Base-by-base conservation (phyloP, 2,113 vertebrate genomes). In the Gorsachius goisagi region DNA sequence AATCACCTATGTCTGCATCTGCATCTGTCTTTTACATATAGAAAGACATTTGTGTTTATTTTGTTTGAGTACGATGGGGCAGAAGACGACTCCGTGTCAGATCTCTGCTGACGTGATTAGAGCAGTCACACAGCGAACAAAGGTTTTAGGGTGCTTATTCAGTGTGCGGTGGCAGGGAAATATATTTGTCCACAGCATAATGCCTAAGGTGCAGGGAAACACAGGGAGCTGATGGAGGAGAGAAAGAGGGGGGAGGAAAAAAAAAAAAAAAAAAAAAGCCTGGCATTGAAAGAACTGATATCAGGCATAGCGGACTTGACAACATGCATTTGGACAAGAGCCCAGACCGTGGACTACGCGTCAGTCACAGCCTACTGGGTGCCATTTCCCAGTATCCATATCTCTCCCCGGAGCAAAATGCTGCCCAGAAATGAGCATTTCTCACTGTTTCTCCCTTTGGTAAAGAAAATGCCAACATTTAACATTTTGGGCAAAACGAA, bases 391-490 rank as follows among this genome's bases (percentile, higher is more conserved):
- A 95, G 91, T 88, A 94, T 94, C 90, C 73, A 21, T 76, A 55
- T 94, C 92, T 81, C 58, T 94, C 91, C 95, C 96, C 2, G 33
- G 15, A 97, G 94, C 93, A 52, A 95, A 74, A 88, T 7, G 28
- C 76, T 95, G 92, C 83, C 71, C 84, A 89, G 93, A 97, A 97
- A 94, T 93, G 95, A 97, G 49, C 93, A 94, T 97, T 97, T 93
- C 92, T 96, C 49, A 33, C 85, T 77, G 21, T 87, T 96, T 91
- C 52, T 94, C 59, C 89, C 84, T 93, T 92, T 35, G 92, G 79
- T 91, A 76, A 83, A 77, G 81, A 89, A 84, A 89, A 91, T 52
- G 66, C 73, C 6, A 11, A 83, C 44, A 68, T 80, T 64, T 64
- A 91, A 53, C 56, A 2, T 91, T 97, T 89, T 64, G 72, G 89